Conservation (phyloP, 2,113 vertebrate genomes). For the Thunnus thynnus region DNA sequence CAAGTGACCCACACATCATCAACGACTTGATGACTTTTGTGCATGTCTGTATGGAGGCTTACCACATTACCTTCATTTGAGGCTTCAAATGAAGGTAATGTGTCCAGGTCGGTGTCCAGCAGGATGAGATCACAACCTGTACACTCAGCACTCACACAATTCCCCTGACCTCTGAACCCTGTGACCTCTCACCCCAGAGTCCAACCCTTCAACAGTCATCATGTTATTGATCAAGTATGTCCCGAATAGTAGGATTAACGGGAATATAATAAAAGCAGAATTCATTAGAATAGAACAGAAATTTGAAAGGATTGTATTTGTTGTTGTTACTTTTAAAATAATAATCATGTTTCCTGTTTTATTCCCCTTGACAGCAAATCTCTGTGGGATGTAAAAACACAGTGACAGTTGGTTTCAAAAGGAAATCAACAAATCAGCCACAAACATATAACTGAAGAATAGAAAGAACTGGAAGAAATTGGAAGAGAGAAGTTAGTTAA, state of each 20-base stretch:
- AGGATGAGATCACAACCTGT: constrained; percentile 50
- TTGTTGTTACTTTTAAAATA: background rate
- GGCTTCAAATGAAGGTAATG: constrained; percentile 5
- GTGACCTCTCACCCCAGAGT: constrained; percentile 46
- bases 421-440: constrained; percentile 27
- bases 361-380: constrained; percentile 22
- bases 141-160: constrained; percentile 41
- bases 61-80: too few relatives aligned
- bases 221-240: constrained; percentile 55
- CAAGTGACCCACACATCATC: background rate
- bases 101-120: constrained; percentile 48
- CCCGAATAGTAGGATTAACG: constrained; percentile 26
- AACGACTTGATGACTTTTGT: background rate
- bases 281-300: background rate
- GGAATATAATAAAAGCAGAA: background rate
- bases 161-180: constrained; percentile 42
- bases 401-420: constrained; percentile 26
- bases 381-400: constrained; percentile 6
- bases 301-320: background rate
- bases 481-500: constrained; percentile 16
- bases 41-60: background rate
- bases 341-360: constrained; percentile 16
- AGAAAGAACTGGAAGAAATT: background rate
- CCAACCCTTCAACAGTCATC: constrained; percentile 18
- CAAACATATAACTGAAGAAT: constrained; percentile 2